A percentile compares a stretch with the other conserved stretches of the same genome.
phyloP scores from a whole-genome alignment of 2,888 invertebrate genomes.

The Eulithis prunata region DNA sequence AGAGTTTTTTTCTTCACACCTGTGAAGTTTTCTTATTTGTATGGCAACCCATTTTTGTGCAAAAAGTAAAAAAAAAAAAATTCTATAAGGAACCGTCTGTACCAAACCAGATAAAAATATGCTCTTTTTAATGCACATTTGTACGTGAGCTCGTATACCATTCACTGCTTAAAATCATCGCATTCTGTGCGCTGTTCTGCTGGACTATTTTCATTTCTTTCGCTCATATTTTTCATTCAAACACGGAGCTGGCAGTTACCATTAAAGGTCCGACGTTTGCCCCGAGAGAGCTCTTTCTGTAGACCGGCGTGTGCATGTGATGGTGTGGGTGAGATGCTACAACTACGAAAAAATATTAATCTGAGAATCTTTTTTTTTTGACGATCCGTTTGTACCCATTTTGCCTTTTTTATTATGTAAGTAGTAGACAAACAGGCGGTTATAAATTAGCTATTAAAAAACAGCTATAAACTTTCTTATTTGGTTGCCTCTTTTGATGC shows the following conservation, averaged over 20 bases:
- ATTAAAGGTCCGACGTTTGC: conserved; percentile 74
- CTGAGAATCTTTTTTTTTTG: conserved; percentile 26
- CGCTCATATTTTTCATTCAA: conserved; percentile 68
- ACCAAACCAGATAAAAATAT: too few species aligned
- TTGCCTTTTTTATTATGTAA: too few species aligned
- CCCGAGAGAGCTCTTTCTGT: conserved; percentile 72
- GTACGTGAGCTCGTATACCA: too few species aligned
- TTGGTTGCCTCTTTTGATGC: too few species aligned
- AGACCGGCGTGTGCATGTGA: conserved; percentile 51
- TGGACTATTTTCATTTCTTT: conserved; percentile 38
- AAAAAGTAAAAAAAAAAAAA: too few species aligned
- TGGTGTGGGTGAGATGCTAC: conserved; percentile 39
- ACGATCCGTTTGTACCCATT: not conserved
- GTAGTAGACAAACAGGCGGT: not conserved
- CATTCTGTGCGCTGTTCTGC: conserved; percentile 35
- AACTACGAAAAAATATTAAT: conserved; percentile 44
- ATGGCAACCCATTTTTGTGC: too few species aligned
- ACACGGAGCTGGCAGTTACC: conserved; percentile 64
- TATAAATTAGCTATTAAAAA: not conserved
- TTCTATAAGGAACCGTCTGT: too few species aligned
- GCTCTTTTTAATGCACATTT: too few species aligned
- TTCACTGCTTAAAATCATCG: conserved; percentile 26
- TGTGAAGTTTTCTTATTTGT: too few species aligned
- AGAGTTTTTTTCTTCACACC: too few species aligned
- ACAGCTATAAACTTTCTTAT: too few species aligned